These are phyloP conservation scores for Phymanthus crucifer DNA, from an alignment of 92 coral and sea anemone genomes.

Conservation along the genomic window DNA sequence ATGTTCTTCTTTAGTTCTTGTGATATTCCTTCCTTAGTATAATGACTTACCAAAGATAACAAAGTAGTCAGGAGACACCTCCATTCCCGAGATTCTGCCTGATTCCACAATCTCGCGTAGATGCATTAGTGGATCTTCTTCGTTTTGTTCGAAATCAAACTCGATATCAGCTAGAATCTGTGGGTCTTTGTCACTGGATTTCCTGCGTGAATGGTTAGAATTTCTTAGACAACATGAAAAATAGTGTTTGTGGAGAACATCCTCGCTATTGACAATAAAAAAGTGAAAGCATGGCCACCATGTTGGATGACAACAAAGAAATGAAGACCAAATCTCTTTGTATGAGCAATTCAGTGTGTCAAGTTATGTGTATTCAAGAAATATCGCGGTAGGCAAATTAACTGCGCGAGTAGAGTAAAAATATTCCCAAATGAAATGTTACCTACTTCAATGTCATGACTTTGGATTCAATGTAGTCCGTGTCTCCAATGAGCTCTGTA, in stretches of 20 bases:
- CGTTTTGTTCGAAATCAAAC: constrained; percentile 77
- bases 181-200: constrained; percentile 63
- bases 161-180: constrained; percentile 83
- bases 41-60: constrained; percentile 57
- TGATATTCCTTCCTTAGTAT: not conserved
- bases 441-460: constrained; percentile 85
- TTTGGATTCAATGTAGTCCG: constrained; percentile 71
- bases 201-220: constrained; percentile 31
- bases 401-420: not conserved
- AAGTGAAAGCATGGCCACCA: too few relatives aligned
- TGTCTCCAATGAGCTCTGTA: constrained; percentile 86
- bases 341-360: too few relatives aligned
- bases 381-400: not conserved
- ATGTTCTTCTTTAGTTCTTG: too few relatives aligned
- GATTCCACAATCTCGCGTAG: constrained; percentile 69
- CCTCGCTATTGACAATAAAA: too few relatives aligned
- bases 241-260: not conserved
- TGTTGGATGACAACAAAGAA: too few relatives aligned
- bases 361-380: too few relatives aligned
- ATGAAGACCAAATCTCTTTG: too few relatives aligned
- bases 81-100: constrained; percentile 85
- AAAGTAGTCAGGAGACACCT: constrained; percentile 80
- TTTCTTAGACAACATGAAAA: not conserved
- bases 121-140: constrained; percentile 82
- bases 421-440: not conserved